These are phyloP conservation scores for Danionella dracula DNA, from an alignment of 2,797 vertebrate species.

Conservation along the genomic window DNA sequence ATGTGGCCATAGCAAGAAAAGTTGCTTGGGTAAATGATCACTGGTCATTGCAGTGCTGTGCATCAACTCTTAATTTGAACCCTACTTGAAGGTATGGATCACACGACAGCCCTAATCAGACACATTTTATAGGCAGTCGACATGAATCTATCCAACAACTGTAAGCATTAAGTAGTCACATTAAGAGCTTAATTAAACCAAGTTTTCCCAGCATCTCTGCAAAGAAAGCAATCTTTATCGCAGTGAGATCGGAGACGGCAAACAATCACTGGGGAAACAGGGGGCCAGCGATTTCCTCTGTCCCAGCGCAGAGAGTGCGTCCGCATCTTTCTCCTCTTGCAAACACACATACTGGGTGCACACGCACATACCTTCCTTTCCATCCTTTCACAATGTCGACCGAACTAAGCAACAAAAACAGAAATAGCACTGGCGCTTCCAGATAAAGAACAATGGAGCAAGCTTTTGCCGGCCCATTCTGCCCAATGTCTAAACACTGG, in stretches of 20 bases:
- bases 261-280: constrained; percentile 63
- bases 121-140: constrained; percentile 15
- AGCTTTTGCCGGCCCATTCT: constrained; percentile 56
- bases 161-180: constrained; percentile 18
- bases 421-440: constrained; percentile 73
- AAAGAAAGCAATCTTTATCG: constrained; percentile 64
- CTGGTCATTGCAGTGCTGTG: no score
- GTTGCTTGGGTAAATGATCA: no score
- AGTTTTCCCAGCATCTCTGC: constrained; percentile 24
- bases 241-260: constrained; percentile 55
- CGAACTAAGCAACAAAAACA: constrained; percentile 78
- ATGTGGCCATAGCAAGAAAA: no score
- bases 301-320: constrained; percentile 37
- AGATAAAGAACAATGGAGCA: constrained; percentile 77
- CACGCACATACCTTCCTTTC: constrained; percentile 62
- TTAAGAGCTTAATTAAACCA: constrained; percentile 47
- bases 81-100: constrained; percentile 32
- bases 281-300: constrained; percentile 62
- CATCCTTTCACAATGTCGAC: constrained; percentile 68
- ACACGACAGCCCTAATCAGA: background rate
- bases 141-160: constrained; percentile 16
- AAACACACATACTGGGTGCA: constrained; percentile 30
- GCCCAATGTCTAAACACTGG: constrained; percentile 73
- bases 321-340: constrained; percentile 13
- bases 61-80: constrained; percentile 12